Conservation (phyloP, 1,140 invertebrate genomes). For the Magallana angulata region DNA sequence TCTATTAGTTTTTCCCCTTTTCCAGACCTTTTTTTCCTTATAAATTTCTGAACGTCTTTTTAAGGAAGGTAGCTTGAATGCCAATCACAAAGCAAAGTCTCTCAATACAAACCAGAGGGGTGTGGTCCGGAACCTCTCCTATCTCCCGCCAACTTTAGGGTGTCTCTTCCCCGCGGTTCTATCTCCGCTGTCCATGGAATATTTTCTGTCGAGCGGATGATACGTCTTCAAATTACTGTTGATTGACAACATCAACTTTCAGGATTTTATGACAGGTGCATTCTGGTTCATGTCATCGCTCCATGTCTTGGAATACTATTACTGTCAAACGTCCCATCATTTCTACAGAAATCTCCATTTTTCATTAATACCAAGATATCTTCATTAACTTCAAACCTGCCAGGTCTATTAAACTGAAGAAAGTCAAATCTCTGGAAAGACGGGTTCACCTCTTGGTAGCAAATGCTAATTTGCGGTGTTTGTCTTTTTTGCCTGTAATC, state of each 20-base stretch:
- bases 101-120: no score
- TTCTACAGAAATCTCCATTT: not conserved
- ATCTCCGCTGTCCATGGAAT: no score
- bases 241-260: constrained; percentile 3
- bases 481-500: not conserved
- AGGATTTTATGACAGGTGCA: not conserved
- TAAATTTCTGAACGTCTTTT: no score
- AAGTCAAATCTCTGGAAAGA: not conserved
- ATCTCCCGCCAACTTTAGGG: no score
- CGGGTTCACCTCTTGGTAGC: constrained; percentile 11
- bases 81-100: no score
- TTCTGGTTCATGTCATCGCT: not conserved
- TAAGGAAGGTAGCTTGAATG: no score
- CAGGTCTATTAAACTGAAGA: not conserved
- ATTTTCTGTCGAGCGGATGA: no score
- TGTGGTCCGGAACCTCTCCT: no score
- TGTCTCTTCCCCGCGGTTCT: no score
- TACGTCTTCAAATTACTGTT: not conserved
- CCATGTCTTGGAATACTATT: constrained; percentile 5
- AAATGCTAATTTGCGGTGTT: constrained; percentile 17
- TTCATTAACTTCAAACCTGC: constrained; percentile 18
- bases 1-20: no score
- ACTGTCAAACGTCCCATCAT: not conserved
- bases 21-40: no score
- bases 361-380: not conserved